Conservation (phyloP, 1,140 invertebrate species). For the Metopolophium dirhodum region DNA sequence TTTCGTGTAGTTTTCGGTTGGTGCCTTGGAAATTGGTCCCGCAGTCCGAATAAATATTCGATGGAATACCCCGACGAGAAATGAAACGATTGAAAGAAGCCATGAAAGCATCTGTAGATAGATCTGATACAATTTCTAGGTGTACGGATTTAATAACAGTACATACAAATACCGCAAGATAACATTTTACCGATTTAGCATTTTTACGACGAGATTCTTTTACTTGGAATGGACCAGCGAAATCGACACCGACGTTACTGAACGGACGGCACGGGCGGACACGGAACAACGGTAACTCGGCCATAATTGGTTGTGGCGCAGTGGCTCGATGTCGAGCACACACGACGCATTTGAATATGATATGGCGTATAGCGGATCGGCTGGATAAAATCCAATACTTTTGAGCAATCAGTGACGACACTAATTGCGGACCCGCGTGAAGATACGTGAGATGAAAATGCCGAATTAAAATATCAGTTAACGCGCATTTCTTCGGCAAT, state of each 20-base stretch:
- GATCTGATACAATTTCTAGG: not conserved
- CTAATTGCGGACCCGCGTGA: too few species aligned
- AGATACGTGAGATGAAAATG: too few species aligned
- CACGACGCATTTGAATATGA: too few species aligned
- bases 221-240: conserved; percentile 1
- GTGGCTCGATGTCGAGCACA: too few species aligned
- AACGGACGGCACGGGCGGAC: too few species aligned
- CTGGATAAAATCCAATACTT: too few species aligned
- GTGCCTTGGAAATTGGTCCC: not conserved
- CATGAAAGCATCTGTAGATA: not conserved
- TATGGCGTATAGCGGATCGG: too few species aligned
- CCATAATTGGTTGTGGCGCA: too few species aligned
- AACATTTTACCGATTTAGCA: not conserved
- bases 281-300: too few species aligned
- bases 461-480: too few species aligned
- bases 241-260: conserved; percentile 18
- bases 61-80: conserved; percentile 5
- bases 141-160: not conserved
- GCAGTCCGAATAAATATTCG: not conserved
- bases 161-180: not conserved
- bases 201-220: not conserved
- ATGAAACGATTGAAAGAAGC: conserved; percentile 1
- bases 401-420: too few species aligned
- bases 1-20: not conserved
- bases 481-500: too few species aligned